Evolutionary conservation across 2,113 vertebrate genomes (phyloP).

Genomic region (Uria lomvia): DNA sequence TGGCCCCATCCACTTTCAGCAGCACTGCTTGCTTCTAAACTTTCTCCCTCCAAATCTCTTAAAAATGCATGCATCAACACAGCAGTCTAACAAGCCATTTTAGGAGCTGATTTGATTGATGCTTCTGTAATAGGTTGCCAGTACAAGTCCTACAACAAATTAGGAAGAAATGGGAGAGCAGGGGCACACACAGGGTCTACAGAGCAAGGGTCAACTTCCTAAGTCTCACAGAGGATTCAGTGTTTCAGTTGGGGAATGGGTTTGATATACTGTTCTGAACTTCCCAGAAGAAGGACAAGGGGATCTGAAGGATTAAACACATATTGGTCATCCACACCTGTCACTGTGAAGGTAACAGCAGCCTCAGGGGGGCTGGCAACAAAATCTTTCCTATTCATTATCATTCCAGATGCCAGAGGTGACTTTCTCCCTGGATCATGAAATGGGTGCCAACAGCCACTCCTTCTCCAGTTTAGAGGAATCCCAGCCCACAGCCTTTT

Average conservation of each 20-base stretch:
- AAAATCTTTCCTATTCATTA: not conserved
- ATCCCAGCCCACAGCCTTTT: not conserved
- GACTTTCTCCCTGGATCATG: not conserved
- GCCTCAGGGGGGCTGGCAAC: not conserved
- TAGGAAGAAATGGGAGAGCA: conserved; percentile 38
- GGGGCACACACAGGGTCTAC: not conserved
- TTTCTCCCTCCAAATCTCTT: not conserved
- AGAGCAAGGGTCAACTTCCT: conserved; percentile 52
- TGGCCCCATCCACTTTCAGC: not conserved
- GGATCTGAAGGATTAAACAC: conserved; percentile 5
- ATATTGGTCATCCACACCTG: conserved; percentile 23
- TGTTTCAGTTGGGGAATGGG: not conserved
- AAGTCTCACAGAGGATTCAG: not conserved
- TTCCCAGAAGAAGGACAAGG: not conserved
- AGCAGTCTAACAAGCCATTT: conserved; percentile 5
- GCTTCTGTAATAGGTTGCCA: conserved; percentile 50
- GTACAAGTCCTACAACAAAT: conserved; percentile 52
- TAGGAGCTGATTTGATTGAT: conserved; percentile 50
- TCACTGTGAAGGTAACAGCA: not conserved
- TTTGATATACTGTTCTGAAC: conserved; percentile 4
- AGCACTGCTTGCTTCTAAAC: not conserved
- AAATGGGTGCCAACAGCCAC: not conserved
- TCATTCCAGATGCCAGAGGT: not conserved
- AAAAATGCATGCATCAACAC: conserved; percentile 16
- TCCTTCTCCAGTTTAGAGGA: not conserved